Evolutionary conservation across 1,140 invertebrate genomes (phyloP).

Genomic region (Semibalanus balanoides): DNA sequence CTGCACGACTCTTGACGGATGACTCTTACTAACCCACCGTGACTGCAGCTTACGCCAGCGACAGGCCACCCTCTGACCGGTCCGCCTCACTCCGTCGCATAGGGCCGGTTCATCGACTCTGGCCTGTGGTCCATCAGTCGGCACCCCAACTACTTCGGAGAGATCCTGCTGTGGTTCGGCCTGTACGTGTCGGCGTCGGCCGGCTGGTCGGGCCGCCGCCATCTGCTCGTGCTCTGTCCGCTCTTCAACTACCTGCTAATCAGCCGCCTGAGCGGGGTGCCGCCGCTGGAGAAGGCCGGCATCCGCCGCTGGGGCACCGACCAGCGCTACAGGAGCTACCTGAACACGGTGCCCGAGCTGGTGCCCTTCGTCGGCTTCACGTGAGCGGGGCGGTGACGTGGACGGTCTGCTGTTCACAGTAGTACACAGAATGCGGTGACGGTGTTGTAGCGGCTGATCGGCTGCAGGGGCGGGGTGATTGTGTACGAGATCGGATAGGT

Average conservation of each 20-base stretch:
- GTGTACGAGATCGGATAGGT: no score
- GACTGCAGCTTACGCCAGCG: no score
- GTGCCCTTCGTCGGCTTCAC: slow-evolving; percentile 16
- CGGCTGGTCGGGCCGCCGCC: slow-evolving; percentile 62
- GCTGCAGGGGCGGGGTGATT: no score
- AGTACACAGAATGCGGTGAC: no score
- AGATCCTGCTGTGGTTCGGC: slow-evolving; percentile 86
- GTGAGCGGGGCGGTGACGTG: not conserved
- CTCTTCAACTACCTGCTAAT: slow-evolving; percentile 77
- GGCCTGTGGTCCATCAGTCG: slow-evolving; percentile 77
- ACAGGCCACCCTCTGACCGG: no score
- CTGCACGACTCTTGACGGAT: no score
- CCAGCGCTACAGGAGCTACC: slow-evolving; percentile 18
- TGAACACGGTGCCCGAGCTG: slow-evolving; percentile 18
- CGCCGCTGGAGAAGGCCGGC: slow-evolving; percentile 51
- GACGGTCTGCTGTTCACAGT: no score
- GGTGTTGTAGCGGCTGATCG: no score
- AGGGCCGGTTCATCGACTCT: slow-evolving; percentile 30
- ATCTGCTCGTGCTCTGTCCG: slow-evolving; percentile 56
- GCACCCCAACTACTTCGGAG: slow-evolving; percentile 92
- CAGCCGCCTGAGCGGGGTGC: slow-evolving; percentile 73
- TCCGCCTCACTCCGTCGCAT: not conserved
- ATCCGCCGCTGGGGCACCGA: slow-evolving; percentile 20
- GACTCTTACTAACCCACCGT: no score
- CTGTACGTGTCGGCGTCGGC: slow-evolving; percentile 78